Base-by-base conservation (phyloP, 1,140 invertebrate genomes). In the Armadillidium nasatum region DNA sequence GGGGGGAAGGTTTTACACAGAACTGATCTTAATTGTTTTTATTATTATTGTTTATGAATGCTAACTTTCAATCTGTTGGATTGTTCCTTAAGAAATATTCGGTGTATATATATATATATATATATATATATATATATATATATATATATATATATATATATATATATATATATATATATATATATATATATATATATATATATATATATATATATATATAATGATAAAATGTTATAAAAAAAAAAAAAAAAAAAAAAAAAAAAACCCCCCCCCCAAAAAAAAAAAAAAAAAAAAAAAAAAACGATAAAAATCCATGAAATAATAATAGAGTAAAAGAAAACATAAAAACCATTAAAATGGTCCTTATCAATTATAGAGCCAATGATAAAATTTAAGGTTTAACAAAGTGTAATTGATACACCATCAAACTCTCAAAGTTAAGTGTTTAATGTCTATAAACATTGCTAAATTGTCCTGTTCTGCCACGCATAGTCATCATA, bases 181-280 rank as follows among this genome's bases (percentile, higher is more conserved):
- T 50, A 50, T 10, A 10, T 10, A 10, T 10, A 50, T 50, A 50
- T 50, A 50, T 50, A 50, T 50, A 50, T 50, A 50, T 50, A 50
- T 50, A 50, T 50, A 50, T 50, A 50, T 50, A 50, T 50, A 50
- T 50, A 50, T 50, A 50, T n/a, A n/a, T n/a, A n/a, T n/a, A n/a
- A n/a, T n/a, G n/a, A n/a, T n/a, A n/a, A n/a, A n/a, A n/a, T n/a
- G n/a, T n/a, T n/a, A n/a, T n/a, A n/a, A n/a, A n/a, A n/a, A n/a
- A n/a, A n/a, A n/a, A n/a, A n/a, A n/a, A 10, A 50, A 10, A 50
- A 10, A 50, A 15, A 10, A 15, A 10, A 50, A 10, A 9, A 50
- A 15, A 10, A 15, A 50, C 46, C 46, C 46, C 46, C 46, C 46
- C 46, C 9, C 9, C 15, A 10, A 50, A 10, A 50, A 50, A 50